Evolutionary conservation across 1,140 invertebrate species (phyloP).

Genomic region (Mactra quadrangularis): DNA sequence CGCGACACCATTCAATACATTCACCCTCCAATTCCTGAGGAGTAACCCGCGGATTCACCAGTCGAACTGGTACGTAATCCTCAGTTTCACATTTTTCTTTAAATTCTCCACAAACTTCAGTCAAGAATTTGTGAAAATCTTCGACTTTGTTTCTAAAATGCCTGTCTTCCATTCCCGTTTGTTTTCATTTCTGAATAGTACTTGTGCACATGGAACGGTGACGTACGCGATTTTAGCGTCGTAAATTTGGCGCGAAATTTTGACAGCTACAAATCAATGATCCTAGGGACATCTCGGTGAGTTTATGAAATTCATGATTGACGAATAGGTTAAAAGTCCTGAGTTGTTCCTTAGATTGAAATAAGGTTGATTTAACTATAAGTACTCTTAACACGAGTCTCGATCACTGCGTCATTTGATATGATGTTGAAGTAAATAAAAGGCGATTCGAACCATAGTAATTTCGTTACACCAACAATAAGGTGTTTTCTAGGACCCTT

Average conservation of each 20-base stretch:
- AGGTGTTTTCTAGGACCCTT: too few relatives aligned
- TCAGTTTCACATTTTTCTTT: conserved; percentile 52
- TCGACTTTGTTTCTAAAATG: conserved; percentile 3
- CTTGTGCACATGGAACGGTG: conserved; percentile 47
- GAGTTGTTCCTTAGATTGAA: too few relatives aligned
- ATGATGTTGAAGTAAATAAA: too few relatives aligned
- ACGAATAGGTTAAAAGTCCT: too few relatives aligned
- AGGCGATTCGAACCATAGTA: too few relatives aligned
- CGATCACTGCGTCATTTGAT: too few relatives aligned
- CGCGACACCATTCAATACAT: conserved; percentile 54
- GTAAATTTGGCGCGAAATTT: conserved; percentile 55
- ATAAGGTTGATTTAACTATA: too few relatives aligned
- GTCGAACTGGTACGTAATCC: conserved; percentile 40
- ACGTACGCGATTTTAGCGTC: conserved; percentile 20
- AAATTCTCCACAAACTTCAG: conserved; percentile 54
- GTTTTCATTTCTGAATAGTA: conserved; percentile 56
- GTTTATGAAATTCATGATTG: too few relatives aligned
- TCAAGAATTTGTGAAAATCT: conserved; percentile 56
- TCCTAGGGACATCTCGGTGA: too few relatives aligned
- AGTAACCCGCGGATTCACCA: conserved; percentile 42
- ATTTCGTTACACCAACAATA: too few relatives aligned
- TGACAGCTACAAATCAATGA: conserved; percentile 35
- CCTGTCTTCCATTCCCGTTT: conserved; percentile 56
- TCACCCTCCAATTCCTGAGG: conserved; percentile 56
- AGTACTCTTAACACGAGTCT: too few relatives aligned